Conservation (phyloP, 2,113 vertebrate species). For the Elephas maximus region DNA sequence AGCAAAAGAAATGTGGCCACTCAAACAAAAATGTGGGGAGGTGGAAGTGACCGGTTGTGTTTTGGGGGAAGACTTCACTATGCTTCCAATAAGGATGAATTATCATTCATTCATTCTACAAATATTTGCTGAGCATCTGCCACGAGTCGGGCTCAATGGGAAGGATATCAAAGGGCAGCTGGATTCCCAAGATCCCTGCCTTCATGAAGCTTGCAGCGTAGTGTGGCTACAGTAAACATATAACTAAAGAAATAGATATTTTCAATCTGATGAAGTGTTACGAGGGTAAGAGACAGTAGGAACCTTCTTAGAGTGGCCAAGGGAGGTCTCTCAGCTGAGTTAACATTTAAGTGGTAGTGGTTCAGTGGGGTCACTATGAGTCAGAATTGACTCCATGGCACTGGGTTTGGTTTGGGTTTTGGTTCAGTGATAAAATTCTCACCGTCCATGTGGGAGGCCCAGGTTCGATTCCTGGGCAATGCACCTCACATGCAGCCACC, state of each 20-base stretch:
- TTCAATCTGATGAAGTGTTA: not conserved
- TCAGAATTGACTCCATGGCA: too few species aligned
- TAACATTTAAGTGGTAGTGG: not conserved
- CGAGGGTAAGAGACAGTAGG: not conserved
- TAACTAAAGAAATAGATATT: constrained; percentile 14
- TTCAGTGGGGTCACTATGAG: not conserved
- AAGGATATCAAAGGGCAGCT: not conserved
- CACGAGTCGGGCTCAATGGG: not conserved
- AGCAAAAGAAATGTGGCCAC: constrained; percentile 38
- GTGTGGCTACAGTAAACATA: not conserved
- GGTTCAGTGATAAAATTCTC: not conserved
- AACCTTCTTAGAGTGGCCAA: not conserved
- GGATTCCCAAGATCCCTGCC: not conserved
- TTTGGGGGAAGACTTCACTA: not conserved
- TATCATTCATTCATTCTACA: constrained; percentile 32
- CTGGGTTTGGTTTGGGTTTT: too few species aligned
- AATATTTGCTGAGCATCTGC: not conserved
- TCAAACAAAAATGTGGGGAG: constrained; percentile 10
- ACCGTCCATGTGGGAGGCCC: not conserved
- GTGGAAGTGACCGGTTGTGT: not conserved
- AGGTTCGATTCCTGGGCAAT: not conserved
- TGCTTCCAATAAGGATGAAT: not conserved
- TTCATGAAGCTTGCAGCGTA: not conserved
- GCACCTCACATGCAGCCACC: not conserved
- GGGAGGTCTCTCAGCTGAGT: not conserved